Evolutionary conservation across 2,797 vertebrate genomes (phyloP).

Genomic region (Tokudaia muenninki): DNA sequence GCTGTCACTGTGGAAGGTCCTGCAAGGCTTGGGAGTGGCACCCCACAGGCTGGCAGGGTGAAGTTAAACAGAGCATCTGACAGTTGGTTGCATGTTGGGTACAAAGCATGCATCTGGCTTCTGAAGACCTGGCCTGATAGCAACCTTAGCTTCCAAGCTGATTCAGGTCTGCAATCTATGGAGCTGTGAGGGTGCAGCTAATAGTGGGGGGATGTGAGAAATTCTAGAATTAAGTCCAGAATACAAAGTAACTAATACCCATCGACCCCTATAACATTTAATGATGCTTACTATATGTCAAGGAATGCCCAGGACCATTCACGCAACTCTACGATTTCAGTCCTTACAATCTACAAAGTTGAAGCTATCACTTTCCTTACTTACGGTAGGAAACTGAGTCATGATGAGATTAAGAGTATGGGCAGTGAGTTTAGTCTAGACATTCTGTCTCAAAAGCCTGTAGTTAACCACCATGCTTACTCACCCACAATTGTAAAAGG

Average conservation of each 20-base stretch:
- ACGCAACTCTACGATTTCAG: background rate
- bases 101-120: background rate
- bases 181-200: background rate
- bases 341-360: background rate
- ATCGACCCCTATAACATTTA: background rate
- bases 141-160: background rate
- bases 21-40: background rate
- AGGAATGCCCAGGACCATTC: background rate
- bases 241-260: background rate
- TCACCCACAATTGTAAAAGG: background rate
- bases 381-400: background rate
- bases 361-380: background rate
- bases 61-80: background rate
- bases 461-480: background rate
- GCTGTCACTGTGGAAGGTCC: constrained; percentile 13
- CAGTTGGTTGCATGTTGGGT: accelerated
- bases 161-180: background rate
- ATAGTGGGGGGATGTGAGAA: background rate
- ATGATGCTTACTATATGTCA: background rate
- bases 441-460: background rate
- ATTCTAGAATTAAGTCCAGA: background rate
- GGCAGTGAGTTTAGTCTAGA: background rate
- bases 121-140: background rate
- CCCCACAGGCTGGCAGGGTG: background rate
- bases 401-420: background rate